Evolutionary conservation across 2,113 vertebrate species (phyloP), one percentile per base, ranked within the genome.

Genomic region (Rhinoderma darwinii): DNA sequence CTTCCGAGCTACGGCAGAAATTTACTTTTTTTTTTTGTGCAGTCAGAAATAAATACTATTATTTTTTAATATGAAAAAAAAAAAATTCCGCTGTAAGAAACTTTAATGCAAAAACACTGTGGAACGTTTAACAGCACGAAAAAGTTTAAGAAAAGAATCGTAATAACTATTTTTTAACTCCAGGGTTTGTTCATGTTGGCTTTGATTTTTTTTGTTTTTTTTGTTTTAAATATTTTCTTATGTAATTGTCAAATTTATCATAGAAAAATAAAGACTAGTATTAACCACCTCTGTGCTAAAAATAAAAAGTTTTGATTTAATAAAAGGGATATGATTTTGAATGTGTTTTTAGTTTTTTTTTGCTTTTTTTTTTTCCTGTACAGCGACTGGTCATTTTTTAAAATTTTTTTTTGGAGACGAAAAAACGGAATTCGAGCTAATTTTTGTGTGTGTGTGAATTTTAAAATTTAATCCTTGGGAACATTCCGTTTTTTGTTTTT

Each of bases 331-430:
- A 95, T 98, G 97, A 97, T 98, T 97, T 96, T 90, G 94, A 91
- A 92, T 97, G 96, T 97, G 97, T 96, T 96, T 93, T 59, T 43
- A 17, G n/a, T 70, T 68, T 68, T 68, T 11, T n/a, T n/a, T n/a
- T n/a, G n/a, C 56, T 22, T 15, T 96, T 95, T 93, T 81, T 70
- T 75, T 70, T 91, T 94, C 93, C 93, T 98, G 97, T 98, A 97
- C 96, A 99, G 96, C 96, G 97, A 97, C 97, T 96, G 96, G 95
- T 97, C 97, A 97, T 98, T 97, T 97, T 97, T 93, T 93, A n/a
- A n/a, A n/a, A n/a, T 93, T 61, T 80, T 56, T 56, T 97, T 97
- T 97, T 93, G 94, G 35, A 66, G 30, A 66, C 1, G 35, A 22
- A 94, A 94, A 94, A 95, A 95, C 93, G 93, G 94, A 96, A 96